Conservation (phyloP, 2,113 vertebrate genomes). For the Halcyon senegalensis region DNA sequence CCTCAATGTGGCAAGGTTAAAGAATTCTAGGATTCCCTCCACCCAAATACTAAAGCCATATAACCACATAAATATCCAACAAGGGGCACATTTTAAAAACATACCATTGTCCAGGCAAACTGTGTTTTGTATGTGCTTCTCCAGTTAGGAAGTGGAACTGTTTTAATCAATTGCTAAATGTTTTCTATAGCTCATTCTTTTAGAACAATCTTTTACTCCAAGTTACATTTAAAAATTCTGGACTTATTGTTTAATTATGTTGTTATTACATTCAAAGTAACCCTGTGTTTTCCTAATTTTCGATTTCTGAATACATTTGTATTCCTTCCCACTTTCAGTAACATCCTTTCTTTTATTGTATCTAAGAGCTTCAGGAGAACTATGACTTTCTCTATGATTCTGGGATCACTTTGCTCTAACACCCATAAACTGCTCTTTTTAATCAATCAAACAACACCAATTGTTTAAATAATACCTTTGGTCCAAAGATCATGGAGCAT, state of each 20-base stretch:
- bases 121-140: background rate
- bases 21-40: background rate
- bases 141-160: background rate
- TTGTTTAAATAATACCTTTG: slow-evolving; percentile 35
- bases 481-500: slow-evolving; percentile 9
- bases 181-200: background rate
- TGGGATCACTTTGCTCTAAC: background rate
- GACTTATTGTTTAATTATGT: background rate
- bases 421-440: background rate
- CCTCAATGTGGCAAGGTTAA: background rate
- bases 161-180: background rate
- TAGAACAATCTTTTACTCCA: background rate
- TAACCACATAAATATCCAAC: background rate
- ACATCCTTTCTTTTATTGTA: background rate
- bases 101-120: background rate
- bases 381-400: background rate
- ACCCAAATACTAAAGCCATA: background rate
- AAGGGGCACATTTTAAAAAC: background rate
- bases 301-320: background rate
- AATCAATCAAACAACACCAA: background rate
- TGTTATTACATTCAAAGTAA: background rate
- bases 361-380: background rate
- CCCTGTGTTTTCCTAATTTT: background rate
- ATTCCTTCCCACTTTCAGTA: background rate
- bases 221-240: background rate